These are phyloP conservation scores for Otocyon megalotis DNA, from an alignment of 2,113 vertebrate species.

Conservation along the genomic window DNA sequence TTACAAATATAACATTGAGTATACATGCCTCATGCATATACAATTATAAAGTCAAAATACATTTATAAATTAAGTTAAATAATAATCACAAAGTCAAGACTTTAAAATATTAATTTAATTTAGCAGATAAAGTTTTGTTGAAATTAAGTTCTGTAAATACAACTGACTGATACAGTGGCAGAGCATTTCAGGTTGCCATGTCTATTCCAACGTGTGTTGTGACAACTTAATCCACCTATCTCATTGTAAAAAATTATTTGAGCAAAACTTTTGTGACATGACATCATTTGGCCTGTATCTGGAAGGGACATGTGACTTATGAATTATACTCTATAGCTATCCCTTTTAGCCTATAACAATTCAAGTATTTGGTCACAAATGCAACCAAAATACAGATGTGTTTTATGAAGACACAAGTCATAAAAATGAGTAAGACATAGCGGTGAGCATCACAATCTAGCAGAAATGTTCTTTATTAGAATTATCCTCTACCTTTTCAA, in stretches of 20 bases:
- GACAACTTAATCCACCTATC: background rate
- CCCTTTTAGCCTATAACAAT: background rate
- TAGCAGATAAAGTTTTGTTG: background rate
- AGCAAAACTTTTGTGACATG: background rate
- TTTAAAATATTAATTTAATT: conserved; percentile 29
- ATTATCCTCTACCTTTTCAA: background rate
- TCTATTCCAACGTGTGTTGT: background rate
- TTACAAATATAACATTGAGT: background rate
- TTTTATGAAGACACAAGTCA: background rate
- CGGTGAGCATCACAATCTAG: background rate
- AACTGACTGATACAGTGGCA: background rate
- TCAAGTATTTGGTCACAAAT: conserved; percentile 32
- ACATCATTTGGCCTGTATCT: background rate
- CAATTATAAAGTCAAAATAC: conserved; percentile 17
- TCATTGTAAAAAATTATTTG: background rate
- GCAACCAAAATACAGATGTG: background rate
- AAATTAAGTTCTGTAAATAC: conserved; percentile 33
- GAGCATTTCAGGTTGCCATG: background rate
- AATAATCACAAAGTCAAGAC: conserved; percentile 8
- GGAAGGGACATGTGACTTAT: background rate
- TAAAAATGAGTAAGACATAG: background rate
- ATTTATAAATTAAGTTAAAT: conserved; percentile 38
- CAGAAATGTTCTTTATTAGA: background rate
- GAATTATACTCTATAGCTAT: background rate
- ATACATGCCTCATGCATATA: background rate